phyloP scores from a whole-genome alignment of 2,888 invertebrate species.

The Plusia festucae region DNA sequence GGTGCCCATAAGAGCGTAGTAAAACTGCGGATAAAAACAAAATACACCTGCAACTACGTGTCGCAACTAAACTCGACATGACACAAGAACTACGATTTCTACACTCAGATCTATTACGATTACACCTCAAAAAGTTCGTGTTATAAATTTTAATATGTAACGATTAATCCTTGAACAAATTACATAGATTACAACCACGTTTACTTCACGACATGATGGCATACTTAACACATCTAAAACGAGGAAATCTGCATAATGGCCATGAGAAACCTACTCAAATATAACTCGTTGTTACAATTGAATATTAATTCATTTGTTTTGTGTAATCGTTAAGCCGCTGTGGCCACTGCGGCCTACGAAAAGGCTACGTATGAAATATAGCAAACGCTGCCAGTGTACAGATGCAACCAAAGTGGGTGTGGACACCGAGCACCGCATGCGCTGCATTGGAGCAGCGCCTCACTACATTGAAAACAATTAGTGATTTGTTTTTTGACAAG shows the following conservation, averaged over 20 bases:
- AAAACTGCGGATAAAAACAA: background rate
- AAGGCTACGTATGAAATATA: too few species aligned
- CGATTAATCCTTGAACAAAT: constrained; percentile 47
- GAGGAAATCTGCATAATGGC: constrained; percentile 31
- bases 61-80: background rate
- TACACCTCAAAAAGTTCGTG: constrained; percentile 25
- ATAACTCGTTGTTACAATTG: background rate
- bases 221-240: constrained; percentile 25
- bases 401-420: too few species aligned
- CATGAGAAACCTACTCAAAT: constrained; percentile 21
- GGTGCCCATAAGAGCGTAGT: too few species aligned
- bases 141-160: constrained; percentile 37
- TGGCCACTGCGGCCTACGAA: too few species aligned
- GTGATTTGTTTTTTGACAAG: too few species aligned
- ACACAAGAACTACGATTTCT: constrained; percentile 17
- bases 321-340: too few species aligned
- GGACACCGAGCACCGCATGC: too few species aligned
- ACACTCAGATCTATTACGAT: constrained; percentile 19
- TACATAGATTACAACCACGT: constrained; percentile 49
- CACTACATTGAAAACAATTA: too few species aligned
- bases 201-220: constrained; percentile 25
- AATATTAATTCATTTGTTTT: background rate
- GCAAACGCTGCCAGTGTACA: too few species aligned
- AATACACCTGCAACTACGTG: too few species aligned
- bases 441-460: too few species aligned